Percentiles rank a stretch among this genome's conserved stretches.
phyloP scores from a whole-genome alignment of 2,797 vertebrate genomes.

The Crenuchus spilurus region DNA sequence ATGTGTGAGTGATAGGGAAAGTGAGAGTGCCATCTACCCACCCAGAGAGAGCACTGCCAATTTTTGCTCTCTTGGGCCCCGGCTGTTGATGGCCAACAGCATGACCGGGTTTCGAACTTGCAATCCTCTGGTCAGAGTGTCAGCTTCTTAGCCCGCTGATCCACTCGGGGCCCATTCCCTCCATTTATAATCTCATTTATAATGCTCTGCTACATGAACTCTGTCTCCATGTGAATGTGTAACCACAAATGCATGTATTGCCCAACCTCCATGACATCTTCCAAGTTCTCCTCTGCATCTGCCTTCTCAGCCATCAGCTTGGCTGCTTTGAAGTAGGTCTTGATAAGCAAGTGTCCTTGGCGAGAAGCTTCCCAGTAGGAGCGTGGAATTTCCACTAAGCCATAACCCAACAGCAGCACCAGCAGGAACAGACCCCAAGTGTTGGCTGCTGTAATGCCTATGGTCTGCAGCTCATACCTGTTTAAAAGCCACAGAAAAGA shows the following conservation, averaged over 20 bases:
- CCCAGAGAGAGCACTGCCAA: too few species aligned
- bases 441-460: conserved; percentile 96
- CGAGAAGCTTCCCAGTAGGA: conserved; percentile 93
- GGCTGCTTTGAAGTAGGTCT: conserved; percentile 96
- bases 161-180: too few species aligned
- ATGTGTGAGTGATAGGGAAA: too few species aligned
- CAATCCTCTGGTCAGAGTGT: too few species aligned
- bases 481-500: not conserved
- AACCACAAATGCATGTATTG: not conserved
- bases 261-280: conserved; percentile 94
- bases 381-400: conserved; percentile 94
- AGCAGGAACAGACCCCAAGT: conserved; percentile 97
- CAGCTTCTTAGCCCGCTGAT: too few species aligned
- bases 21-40: too few species aligned
- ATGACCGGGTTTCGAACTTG: too few species aligned
- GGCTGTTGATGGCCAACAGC: too few species aligned
- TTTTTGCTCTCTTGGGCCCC: too few species aligned
- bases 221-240: too few species aligned
- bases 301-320: conserved; percentile 98
- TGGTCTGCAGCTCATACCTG: conserved; percentile 94
- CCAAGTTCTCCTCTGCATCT: conserved; percentile 94
- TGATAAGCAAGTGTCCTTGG: conserved; percentile 89
- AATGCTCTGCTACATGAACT: too few species aligned
- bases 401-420: conserved; percentile 92
- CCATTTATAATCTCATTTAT: too few species aligned